These are phyloP conservation scores for Brachionus rotundiformis DNA, from an alignment of 1,140 invertebrate species.

Conservation along the genomic window DNA sequence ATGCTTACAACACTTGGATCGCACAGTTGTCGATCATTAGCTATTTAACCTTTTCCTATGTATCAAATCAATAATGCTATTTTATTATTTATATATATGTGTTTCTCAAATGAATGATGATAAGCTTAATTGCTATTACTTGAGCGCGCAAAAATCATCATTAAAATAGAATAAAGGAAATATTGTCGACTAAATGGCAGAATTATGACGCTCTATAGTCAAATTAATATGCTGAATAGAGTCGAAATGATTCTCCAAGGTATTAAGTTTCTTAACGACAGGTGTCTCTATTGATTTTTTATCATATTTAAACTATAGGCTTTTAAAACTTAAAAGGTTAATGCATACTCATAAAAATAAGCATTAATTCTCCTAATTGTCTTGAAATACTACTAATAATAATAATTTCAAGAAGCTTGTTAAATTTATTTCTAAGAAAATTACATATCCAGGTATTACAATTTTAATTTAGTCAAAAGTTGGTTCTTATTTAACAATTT, in stretches of 20 bases:
- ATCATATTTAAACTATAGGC: neutral
- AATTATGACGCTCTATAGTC: neutral
- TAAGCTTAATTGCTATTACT: neutral
- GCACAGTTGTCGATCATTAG: slow-evolving; percentile 16
- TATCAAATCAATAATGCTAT: neutral
- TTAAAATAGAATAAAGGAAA: neutral
- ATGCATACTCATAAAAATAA: neutral
- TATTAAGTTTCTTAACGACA: neutral
- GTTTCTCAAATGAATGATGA: neutral
- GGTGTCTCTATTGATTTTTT: neutral
- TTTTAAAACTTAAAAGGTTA: neutral
- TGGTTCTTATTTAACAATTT: too few relatives aligned
- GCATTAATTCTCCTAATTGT: neutral
- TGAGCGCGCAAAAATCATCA: neutral
- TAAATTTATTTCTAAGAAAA: neutral
- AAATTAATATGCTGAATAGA: neutral
- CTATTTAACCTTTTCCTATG: neutral
- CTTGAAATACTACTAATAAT: too few relatives aligned
- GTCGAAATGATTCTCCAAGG: neutral
- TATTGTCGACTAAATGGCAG: neutral
- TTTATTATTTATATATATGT: neutral
- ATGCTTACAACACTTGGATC: neutral
- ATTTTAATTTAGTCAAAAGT: too few relatives aligned
- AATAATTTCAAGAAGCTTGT: neutral
- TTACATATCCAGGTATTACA: too few relatives aligned